Evolutionary conservation across 2,888 invertebrate genomes (phyloP).

Genomic region (Periphyllus acericola): DNA sequence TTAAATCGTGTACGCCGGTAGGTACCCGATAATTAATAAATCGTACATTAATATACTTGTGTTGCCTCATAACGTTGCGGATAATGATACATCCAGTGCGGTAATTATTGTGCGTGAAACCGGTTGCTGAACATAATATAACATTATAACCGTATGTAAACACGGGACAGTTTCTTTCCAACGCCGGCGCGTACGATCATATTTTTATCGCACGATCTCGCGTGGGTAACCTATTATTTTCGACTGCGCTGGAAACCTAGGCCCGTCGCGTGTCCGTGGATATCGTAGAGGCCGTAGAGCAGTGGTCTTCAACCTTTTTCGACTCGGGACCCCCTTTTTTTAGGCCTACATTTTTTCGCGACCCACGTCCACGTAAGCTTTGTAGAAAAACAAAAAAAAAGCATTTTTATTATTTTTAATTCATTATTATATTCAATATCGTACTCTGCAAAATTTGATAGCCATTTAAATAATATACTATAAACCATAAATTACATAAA

Average conservation of each 20-base stretch:
- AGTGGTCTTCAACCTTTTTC: too few relatives aligned
- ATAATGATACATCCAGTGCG: background rate
- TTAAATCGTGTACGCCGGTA: background rate
- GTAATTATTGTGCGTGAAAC: background rate
- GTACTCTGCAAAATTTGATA: too few relatives aligned
- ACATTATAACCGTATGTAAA: background rate
- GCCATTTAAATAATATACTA: too few relatives aligned
- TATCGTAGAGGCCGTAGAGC: too few relatives aligned
- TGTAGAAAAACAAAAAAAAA: too few relatives aligned
- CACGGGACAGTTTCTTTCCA: background rate
- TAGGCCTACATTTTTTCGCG: too few relatives aligned
- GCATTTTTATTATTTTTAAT: too few relatives aligned
- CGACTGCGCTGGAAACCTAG: background rate
- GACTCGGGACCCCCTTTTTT: too few relatives aligned
- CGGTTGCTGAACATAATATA: background rate
- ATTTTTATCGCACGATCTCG: background rate
- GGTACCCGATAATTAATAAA: background rate
- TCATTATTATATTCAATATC: too few relatives aligned
- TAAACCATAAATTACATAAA: too few relatives aligned
- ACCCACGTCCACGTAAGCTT: too few relatives aligned
- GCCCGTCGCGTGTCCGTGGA: background rate
- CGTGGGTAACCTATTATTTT: background rate
- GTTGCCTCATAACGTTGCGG: background rate
- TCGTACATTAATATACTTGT: background rate
- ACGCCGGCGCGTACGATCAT: background rate